Conservation (phyloP, 2,888 invertebrate species). For the Invenusta paracnida region DNA sequence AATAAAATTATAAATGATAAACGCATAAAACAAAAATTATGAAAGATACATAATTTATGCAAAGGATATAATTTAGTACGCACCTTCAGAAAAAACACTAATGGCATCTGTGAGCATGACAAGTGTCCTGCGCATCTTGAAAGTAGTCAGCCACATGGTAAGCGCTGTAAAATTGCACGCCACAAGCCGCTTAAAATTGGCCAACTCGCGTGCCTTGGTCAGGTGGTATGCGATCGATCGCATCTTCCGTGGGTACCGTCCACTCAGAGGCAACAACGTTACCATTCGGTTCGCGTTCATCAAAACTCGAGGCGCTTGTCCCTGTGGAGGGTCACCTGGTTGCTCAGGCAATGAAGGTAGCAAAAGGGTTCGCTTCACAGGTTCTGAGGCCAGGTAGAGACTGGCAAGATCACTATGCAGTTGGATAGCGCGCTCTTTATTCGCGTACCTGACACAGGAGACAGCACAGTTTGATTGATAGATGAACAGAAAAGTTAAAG, state of each 20-base stretch:
- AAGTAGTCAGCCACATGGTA: neutral
- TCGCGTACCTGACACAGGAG: neutral
- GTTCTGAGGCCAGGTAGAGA: neutral
- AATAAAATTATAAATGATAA: too few species aligned
- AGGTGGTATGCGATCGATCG: neutral
- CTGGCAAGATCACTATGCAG: neutral
- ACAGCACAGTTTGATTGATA: too few species aligned
- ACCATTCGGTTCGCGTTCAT: neutral
- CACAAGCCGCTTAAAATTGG: neutral
- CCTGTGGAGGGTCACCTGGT: neutral
- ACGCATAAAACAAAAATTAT: too few species aligned
- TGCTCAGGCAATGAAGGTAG: neutral
- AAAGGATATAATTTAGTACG: too few species aligned
- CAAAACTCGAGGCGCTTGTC: neutral
- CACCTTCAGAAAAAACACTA: neutral
- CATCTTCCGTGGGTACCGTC: neutral
- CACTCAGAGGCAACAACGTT: neutral
- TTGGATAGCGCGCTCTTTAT: neutral
- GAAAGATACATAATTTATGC: too few species aligned
- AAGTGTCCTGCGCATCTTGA: neutral
- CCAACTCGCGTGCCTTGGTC: neutral
- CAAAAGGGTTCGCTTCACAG: neutral
- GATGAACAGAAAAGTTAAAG: too few species aligned
- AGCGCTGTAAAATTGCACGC: neutral
- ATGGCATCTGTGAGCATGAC: neutral